Evolutionary conservation across 2,888 invertebrate species (phyloP), one percentile per base, ranked within the genome.

Genomic region (Cryptus armator): DNA sequence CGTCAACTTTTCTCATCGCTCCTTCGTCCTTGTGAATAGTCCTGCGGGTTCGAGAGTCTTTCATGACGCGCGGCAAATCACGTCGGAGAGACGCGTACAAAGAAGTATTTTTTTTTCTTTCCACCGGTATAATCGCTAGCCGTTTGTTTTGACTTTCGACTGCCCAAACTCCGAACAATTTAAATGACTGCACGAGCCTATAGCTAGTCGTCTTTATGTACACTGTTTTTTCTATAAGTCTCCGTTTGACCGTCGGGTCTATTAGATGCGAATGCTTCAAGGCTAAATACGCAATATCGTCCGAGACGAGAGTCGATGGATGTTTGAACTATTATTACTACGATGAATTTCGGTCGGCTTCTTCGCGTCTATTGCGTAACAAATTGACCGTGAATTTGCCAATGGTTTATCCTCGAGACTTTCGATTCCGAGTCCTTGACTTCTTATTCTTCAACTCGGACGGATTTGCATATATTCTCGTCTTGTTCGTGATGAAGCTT

Each of bases 1-100:
- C 81, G 64, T 62, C 64, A 29, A 62, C 32, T 48, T 77, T 51
- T 56, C 37, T 37, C 56, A 56, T 48, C 12, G 44, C 19, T 64
- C 19, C 53, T 10, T 59, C 66, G 77, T 80, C 78, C 74, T 84
- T 81, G 76, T 64, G 44, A 64, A 64, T 46, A 46, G 68, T 74
- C 74, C 44, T 74, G 48, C 64, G 68, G 48, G 32, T 43, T 59
- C 19, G n/a, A 56, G 19, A 44, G 37, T 37, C 37, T 43, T 19
- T 19, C 37, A 19, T 32, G 16, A 6, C 32, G 12, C 66, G 7
- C 46, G 46, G 43, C 16, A 1, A 32, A n/a, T n/a, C 62, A 1
- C 48, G n/a, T 6, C n/a, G 3, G 6, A 62, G n/a, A 62, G n/a
- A 14, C n/a, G 2, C 62, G 14, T 32, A 62, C 62, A 29, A 32